Evolutionary conservation across 1,140 invertebrate genomes (phyloP), one percentile per base, ranked within the genome.

Genomic region (Plodia interpunctella): DNA sequence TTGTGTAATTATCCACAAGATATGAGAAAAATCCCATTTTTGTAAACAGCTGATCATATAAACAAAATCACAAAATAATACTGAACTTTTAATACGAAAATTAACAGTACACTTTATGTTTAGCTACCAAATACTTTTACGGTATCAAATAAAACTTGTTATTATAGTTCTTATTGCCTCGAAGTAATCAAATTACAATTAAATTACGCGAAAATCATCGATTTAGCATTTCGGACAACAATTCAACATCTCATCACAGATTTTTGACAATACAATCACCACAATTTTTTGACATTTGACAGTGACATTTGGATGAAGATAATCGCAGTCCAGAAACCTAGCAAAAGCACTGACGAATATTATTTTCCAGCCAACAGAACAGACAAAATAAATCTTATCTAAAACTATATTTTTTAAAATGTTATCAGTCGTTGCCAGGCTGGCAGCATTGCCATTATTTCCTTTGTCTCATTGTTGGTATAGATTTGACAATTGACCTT

Each of bases 1-100:
- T 73, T 8, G 78, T 78, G 62, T 83, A 84, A 63, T 82, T 83
- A 65, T 80, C 77, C 55, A 82, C 61, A 59, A 76, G 73, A 74
- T 83, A 65, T 17, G 71, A 75, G 56, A 83, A 44, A 75, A 78
- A 80, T 62, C 72, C 65, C 83, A 87, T 87, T 62, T 28, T 59
- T 19, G 76, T 53, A 56, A 61, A 62, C 51, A 67, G 61, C 55
- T 66, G 56, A 67, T 61, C 54, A 58, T 38, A 61, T 55, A 58
- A 52, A 57, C 53, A 53, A 44, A 63, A 59, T 32, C 30, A 32
- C 30, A 32, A 32, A 32, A 32, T 32, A 32, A 32, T 32, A 32
- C 30, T 32, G 30, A 63, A 58, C 32, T 44, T 50, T 19, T 25
- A 56, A 32, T 55, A 15, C 19, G 55, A 59, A 61, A 54, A 18